Conservation (phyloP, 2,113 vertebrate species). For the Miniopterus natalensis region DNA sequence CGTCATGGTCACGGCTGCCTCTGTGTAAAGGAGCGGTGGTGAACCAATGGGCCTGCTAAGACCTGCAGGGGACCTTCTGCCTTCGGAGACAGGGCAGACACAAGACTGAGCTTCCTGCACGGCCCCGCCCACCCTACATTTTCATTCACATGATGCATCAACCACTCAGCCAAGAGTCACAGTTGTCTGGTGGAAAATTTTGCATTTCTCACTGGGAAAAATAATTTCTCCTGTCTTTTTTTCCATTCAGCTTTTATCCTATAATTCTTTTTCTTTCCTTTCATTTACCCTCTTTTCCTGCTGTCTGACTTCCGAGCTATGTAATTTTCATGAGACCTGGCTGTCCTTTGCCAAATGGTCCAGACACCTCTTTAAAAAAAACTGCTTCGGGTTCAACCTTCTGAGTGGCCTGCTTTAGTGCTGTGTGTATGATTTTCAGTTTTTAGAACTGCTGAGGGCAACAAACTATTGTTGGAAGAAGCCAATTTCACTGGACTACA, state of each 20-base stretch:
- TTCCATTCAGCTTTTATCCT: constrained; percentile 68
- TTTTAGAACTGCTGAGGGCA: background rate
- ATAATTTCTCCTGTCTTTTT: constrained; percentile 52
- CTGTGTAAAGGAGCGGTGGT: background rate
- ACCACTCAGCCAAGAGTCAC: constrained; percentile 65
- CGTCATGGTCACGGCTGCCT: background rate
- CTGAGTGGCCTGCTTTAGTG: background rate
- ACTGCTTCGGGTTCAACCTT: background rate
- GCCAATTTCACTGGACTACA: background rate
- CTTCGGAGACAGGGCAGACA: background rate
- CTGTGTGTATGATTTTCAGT: background rate
- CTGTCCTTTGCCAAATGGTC: constrained; percentile 58
- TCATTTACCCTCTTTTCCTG: constrained; percentile 50
- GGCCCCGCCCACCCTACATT: background rate
- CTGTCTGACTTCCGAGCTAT: constrained; percentile 57
- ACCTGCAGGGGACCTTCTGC: constrained; percentile 1
- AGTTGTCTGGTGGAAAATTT: constrained; percentile 73
- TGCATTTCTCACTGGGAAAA: constrained; percentile 66
- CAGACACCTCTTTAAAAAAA: background rate
- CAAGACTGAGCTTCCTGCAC: background rate
- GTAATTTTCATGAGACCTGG: constrained; percentile 61
- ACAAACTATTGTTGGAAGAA: background rate
- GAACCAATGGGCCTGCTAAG: background rate
- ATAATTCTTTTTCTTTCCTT: constrained; percentile 50
- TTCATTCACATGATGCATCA: constrained; percentile 30